A percentile compares a stretch with the other conserved stretches of the same genome.
phyloP scores from a whole-genome alignment of 2,113 vertebrate species.

The Falco punctatus region DNA sequence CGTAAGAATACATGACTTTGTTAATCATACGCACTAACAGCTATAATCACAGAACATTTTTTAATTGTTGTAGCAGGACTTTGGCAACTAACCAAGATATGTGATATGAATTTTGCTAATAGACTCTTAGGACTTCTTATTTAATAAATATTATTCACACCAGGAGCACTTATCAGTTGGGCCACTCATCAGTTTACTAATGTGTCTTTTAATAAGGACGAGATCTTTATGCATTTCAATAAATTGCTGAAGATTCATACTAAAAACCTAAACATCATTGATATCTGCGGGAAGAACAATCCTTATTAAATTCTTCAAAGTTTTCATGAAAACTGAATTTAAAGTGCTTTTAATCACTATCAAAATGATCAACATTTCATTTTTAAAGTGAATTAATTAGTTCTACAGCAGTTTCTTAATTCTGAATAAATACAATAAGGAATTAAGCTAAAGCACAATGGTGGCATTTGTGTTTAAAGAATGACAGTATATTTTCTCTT shows the following conservation, averaged over 20 bases:
- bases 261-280: background rate
- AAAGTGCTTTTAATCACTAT: background rate
- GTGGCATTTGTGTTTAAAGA: background rate
- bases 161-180: background rate
- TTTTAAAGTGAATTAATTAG: background rate
- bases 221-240: background rate
- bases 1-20: background rate
- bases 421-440: background rate
- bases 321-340: background rate
- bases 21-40: background rate
- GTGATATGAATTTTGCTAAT: conserved; percentile 8
- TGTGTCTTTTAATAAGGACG: background rate
- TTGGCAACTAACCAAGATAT: conserved; percentile 30
- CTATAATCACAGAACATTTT: background rate
- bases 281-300: background rate
- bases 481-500: background rate
- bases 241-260: background rate
- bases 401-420: background rate
- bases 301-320: background rate
- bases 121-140: background rate
- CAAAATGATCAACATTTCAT: background rate
- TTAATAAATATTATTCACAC: conserved; percentile 11
- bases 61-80: conserved; percentile 35
- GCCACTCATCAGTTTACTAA: background rate
- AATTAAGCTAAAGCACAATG: background rate